These are phyloP conservation scores for Oostethus manadensis DNA, from an alignment of 2,113 vertebrate species.

Conservation along the genomic window DNA sequence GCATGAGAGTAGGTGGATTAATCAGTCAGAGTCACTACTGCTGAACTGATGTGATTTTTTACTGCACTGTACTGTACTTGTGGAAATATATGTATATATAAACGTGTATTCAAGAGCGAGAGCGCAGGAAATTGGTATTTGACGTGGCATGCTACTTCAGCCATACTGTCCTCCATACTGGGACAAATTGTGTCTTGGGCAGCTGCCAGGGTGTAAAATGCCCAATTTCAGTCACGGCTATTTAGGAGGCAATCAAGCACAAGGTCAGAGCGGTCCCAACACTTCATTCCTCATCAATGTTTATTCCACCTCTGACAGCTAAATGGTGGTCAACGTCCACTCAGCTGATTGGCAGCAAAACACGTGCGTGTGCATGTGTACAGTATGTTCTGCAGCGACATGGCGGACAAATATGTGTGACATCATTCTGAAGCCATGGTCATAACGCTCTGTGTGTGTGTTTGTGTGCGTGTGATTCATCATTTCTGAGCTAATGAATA, in stretches of 20 bases:
- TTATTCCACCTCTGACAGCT: slow-evolving; percentile 64
- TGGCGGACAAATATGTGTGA: slow-evolving; percentile 45
- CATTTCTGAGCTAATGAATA: background rate
- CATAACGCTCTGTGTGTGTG: background rate
- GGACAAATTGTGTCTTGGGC: slow-evolving; percentile 69
- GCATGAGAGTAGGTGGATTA: slow-evolving; percentile 27
- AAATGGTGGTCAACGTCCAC: slow-evolving; percentile 64
- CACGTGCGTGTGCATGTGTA: slow-evolving; percentile 21
- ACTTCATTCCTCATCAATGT: slow-evolving; percentile 64
- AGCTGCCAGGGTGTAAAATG: slow-evolving; percentile 71
- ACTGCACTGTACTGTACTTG: slow-evolving; percentile 32
- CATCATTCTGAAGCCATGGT: slow-evolving; percentile 36
- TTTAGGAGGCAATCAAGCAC: slow-evolving; percentile 68
- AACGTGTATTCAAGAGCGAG: slow-evolving; percentile 29
- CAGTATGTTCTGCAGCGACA: slow-evolving; percentile 37
- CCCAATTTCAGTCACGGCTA: slow-evolving; percentile 61
- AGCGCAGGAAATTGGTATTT: slow-evolving; percentile 63
- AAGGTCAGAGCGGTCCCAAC: slow-evolving; percentile 59
- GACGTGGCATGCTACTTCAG: slow-evolving; percentile 47
- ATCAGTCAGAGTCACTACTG: slow-evolving; percentile 18
- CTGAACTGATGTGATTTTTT: slow-evolving; percentile 38
- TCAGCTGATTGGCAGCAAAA: slow-evolving; percentile 48
- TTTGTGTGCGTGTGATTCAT: slow-evolving; percentile 1
- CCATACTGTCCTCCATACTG: slow-evolving; percentile 58
- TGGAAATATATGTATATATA: slow-evolving; percentile 12